phyloP scores from a whole-genome alignment of 1,140 invertebrate species.

The Drosophila lacteicornis region DNA sequence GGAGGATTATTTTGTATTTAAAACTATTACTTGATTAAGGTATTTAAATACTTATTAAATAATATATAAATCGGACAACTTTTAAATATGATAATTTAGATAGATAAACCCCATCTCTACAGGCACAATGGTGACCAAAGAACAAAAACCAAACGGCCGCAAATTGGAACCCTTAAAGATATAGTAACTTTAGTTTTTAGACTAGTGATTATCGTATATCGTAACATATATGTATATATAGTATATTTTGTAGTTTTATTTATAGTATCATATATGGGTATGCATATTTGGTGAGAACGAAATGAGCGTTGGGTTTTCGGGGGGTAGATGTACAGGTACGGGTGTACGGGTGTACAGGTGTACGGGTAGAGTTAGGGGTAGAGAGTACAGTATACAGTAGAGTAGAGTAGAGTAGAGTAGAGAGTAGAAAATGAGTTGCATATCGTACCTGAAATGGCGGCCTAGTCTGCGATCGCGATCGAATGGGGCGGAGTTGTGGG shows the following conservation, averaged over 20 bases:
- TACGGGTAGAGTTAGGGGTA: conserved; percentile 35
- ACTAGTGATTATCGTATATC: conserved; percentile 36
- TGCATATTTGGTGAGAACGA: conserved; percentile 13
- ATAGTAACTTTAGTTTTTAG: conserved; percentile 15
- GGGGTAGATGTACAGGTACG: neutral
- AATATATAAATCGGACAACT: too few relatives aligned
- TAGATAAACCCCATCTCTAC: neutral
- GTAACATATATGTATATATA: conserved; percentile 15
- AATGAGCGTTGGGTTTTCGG: conserved; percentile 10
- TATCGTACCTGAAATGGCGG: conserved; percentile 85
- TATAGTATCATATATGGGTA: conserved; percentile 15
- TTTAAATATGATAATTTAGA: too few relatives aligned
- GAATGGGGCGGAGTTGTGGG: conserved; percentile 81
- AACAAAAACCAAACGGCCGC: conserved; percentile 39
- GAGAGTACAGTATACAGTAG: conserved; percentile 59
- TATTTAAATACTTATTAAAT: too few relatives aligned
- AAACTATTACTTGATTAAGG: too few relatives aligned
- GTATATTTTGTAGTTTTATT: neutral
- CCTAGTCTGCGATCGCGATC: conserved; percentile 83
- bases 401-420: conserved; percentile 55
- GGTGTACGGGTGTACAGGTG: conserved; percentile 19
- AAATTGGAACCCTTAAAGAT: conserved; percentile 15
- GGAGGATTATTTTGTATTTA: neutral
- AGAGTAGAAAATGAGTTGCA: conserved; percentile 79
- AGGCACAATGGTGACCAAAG: conserved; percentile 3